Base-by-base conservation (phyloP, 2,797 vertebrate genomes). In the Spheniscus humboldti region DNA sequence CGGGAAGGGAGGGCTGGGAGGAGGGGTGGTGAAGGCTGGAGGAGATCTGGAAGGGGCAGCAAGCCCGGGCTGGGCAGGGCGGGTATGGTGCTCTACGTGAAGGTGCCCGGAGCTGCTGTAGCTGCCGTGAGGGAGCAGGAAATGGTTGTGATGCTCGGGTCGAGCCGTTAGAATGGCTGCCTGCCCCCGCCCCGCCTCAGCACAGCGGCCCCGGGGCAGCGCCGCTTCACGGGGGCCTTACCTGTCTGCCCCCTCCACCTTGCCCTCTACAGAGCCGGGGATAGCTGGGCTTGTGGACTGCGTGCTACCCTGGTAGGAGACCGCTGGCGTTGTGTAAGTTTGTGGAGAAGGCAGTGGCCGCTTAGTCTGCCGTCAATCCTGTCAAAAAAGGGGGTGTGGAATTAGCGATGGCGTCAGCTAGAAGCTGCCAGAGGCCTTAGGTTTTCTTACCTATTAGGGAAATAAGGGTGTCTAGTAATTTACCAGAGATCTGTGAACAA, bases 361-460 rank as follows among this genome's bases (percentile, higher is more conserved):
- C 45, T 82, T 52, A 4, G 84, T 15, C 69, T 53, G 86, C 93
- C 88, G 86, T 90, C 76, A 80, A 75, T 85, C 71, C 94, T 97
- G 97, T 97, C 94, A 96, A 85, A 96, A 95, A 96, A 95, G 66
- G 94, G 95, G 95, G 97, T 97, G 97, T 97, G 97, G 96, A 97
- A 89, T 90, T 67, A 71, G 28, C 47, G 86, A 80, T 97, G 97
- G 94, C 96, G 95, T 96, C 96, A 96, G 96, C 96, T 73, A 88
- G 97, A 90, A 96, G 94, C 96, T 95, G 67, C 96, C 86, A 47
- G 96, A 96, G 97, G 96, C 97, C 92, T 63, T 92, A 75, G 96
- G 72, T 90, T 97, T 97, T 95, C 97, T 94, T 95, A 95, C 98
- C 97, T 97, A 96, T 97, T 98, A 98, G 97, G 98, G 96, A 97